Percentiles rank a stretch among this genome's conserved stretches.
phyloP scores from a whole-genome alignment of 2,888 invertebrate genomes.

The Drosophila antonietae region DNA sequence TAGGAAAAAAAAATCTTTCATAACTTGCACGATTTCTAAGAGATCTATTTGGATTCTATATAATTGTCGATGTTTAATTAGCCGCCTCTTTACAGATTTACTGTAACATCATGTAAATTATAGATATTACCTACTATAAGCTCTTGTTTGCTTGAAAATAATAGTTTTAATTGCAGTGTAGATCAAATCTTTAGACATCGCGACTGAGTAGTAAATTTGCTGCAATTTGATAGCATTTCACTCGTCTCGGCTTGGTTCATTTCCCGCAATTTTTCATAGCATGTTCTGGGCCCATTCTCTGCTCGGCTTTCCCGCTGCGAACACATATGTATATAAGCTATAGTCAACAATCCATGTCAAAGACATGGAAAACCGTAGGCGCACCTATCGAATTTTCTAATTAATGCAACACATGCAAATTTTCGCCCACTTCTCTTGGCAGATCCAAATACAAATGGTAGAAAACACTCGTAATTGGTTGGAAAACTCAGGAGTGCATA shows the following conservation, averaged over 20 bases:
- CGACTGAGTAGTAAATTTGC: not conserved
- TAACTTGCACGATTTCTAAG: not conserved
- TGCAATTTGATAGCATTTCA: not conserved
- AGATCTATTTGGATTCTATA: not conserved
- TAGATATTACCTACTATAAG: not conserved
- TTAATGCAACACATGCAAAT: conserved; percentile 73
- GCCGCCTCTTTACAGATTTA: not conserved
- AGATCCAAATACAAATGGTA: conserved; percentile 28
- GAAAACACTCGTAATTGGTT: conserved; percentile 51
- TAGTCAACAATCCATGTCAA: conserved; percentile 65
- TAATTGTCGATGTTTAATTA: not conserved
- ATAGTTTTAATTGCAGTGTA: not conserved
- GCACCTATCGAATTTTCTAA: conserved; percentile 57
- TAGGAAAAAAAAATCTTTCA: not conserved
- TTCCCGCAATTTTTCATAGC: conserved; percentile 19
- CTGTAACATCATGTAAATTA: not conserved
- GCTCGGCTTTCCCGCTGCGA: conserved; percentile 10
- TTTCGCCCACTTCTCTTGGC: conserved; percentile 58
- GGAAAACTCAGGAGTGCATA: conserved; percentile 55
- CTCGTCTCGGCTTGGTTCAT: conserved; percentile 9
- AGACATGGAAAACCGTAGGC: conserved; percentile 30
- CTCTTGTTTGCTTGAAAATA: not conserved
- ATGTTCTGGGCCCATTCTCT: conserved; percentile 21
- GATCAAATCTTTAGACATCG: not conserved
- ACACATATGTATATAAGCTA: not conserved